These are phyloP conservation scores for Parnassius orleans DNA, from an alignment of 2,888 invertebrate genomes.

Conservation along the genomic window DNA sequence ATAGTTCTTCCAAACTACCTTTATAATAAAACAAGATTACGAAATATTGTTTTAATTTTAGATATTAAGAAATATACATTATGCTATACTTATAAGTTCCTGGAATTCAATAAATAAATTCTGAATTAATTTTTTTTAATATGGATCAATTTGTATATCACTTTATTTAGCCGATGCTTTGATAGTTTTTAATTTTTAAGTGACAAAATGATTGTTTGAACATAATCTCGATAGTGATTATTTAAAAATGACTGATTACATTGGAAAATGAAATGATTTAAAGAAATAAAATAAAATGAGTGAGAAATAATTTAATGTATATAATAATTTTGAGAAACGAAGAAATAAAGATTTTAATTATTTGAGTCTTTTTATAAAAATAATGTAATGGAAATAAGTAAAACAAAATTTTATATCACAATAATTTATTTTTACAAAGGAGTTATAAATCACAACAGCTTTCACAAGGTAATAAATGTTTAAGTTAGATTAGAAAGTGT, in stretches of 20 bases:
- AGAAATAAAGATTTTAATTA: slow-evolving; percentile 6
- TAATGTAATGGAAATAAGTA: slow-evolving; percentile 21
- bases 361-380: background rate
- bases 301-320: slow-evolving; percentile 18
- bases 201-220: background rate
- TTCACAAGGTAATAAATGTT: slow-evolving; percentile 63
- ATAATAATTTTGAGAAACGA: slow-evolving; percentile 15
- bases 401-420: slow-evolving; percentile 69
- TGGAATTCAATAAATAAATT: background rate
- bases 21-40: too few species aligned
- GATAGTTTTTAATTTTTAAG: background rate
- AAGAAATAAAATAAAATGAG: slow-evolving; percentile 4
- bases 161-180: background rate
- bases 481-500: slow-evolving; percentile 59
- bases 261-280: slow-evolving; percentile 4
- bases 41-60: background rate
- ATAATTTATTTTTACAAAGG: slow-evolving; percentile 82
- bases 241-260: slow-evolving; percentile 19
- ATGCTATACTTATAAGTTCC: background rate
- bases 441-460: slow-evolving; percentile 76
- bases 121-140: background rate
- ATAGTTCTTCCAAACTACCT: too few species aligned
- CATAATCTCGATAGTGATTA: background rate
- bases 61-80: background rate
- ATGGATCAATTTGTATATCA: background rate